Base-by-base conservation (phyloP, 2,888 invertebrate species). In the Petrolisthes manimaculis region DNA sequence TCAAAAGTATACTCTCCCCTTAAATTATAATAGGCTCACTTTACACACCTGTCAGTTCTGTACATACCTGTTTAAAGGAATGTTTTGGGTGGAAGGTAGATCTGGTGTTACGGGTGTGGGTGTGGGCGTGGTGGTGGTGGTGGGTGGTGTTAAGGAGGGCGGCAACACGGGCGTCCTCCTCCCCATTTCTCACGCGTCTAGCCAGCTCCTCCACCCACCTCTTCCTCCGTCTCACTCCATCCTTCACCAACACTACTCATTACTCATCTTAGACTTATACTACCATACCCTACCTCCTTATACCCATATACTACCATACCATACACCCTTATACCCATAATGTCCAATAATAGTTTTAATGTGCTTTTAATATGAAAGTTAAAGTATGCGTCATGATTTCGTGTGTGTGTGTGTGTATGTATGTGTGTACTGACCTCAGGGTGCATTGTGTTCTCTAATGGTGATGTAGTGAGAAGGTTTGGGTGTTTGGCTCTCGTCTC, bases 91-190 rank as follows among this genome's bases (percentile, higher is more conserved):
- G 18, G 51, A 74, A 71, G 3, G 18, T 56, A 5, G 74, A 83
- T 21, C 74, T 74, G 14, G 53, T 74, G 12, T 21, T 51, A 8
- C 71, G 55, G 24, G 18, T 5, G 77, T 14, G 37, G 8, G 77
- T 6, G 81, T 4, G 56, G n/a, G 53, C 55, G 55, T 79, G 55
- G 24, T 61, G 55, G 8, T 56, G 21, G 8, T 55, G 4, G 55
- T 18, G 5, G 74, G 83, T 54, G 54, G 74, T n/a, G 74, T 54
- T 83, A n/a, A 67, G 21, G 4, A 88, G 75, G 61, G 84, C 6
- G 24, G 84, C 88, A 1, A 88, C 81, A 8, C 84, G 71, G 61
- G 80, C 78, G 78, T 87, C 87, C 67, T 88, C 88, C 61, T 88
- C 88, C 61, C 88, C 88, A 9, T 71, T 74, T 71, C 80, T 53